Evolutionary conservation across 37 sponge, comb jelly and placozoan genomes (phyloP).

Genomic region (Axinella damicornis): DNA sequence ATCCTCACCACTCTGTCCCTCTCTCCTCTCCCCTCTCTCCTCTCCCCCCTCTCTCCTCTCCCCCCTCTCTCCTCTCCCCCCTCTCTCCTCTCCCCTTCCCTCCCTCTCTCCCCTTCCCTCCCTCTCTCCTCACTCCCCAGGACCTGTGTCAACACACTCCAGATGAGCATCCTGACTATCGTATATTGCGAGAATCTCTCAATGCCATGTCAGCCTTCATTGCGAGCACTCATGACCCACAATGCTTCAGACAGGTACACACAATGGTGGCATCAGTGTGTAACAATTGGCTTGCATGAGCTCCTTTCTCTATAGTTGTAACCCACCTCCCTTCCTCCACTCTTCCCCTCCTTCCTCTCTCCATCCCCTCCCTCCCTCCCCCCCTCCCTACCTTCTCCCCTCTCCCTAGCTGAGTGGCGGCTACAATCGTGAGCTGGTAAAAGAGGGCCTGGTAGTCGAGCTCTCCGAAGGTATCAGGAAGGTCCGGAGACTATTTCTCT

Average conservation of each 20-base stretch:
- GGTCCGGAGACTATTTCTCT: slow-evolving; percentile 77
- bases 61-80: not conserved
- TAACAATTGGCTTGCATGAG: too few species aligned
- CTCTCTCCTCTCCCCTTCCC: not conserved
- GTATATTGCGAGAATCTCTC: slow-evolving; percentile 70
- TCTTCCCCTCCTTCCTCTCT: too few species aligned
- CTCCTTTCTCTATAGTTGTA: too few species aligned
- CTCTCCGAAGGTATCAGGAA: slow-evolving; percentile 78
- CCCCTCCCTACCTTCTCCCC: not conserved
- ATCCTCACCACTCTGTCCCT: not conserved
- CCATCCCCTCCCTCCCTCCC: not conserved
- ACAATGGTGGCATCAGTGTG: too few species aligned
- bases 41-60: not conserved
- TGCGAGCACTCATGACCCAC: slow-evolving; percentile 87
- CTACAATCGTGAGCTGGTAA: slow-evolving; percentile 81
- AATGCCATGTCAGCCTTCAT: slow-evolving; percentile 88
- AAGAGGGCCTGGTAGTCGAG: slow-evolving; percentile 80
- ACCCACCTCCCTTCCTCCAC: not conserved
- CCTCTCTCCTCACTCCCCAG: slow-evolving; percentile 24
- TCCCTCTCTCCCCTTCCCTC: not conserved
- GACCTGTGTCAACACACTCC: slow-evolving; percentile 89
- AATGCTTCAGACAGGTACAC: slow-evolving; percentile 74
- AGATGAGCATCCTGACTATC: slow-evolving; percentile 68
- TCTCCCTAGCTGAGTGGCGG: slow-evolving; percentile 72
- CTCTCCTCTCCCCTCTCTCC: not conserved